Conservation (phyloP, 2,888 invertebrate genomes). For the Nipponacmea schrenckii region DNA sequence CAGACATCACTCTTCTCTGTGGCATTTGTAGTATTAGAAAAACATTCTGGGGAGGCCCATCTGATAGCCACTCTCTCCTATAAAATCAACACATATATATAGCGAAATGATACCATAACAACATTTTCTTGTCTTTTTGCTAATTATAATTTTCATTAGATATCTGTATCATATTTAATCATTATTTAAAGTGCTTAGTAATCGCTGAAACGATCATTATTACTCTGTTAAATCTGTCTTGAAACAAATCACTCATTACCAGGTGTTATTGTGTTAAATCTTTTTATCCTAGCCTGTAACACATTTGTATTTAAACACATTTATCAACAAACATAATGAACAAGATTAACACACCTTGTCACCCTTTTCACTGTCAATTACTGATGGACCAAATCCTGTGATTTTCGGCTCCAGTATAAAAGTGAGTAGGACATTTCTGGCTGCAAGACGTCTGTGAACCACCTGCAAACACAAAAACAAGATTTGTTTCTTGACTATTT, state of each 20-base stretch:
- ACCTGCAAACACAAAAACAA: conserved; percentile 2
- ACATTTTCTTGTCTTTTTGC: neutral
- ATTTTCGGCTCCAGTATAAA: conserved; percentile 16
- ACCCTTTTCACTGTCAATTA: neutral
- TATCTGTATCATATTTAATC: neutral
- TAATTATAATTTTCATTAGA: neutral
- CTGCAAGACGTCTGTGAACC: conserved; percentile 16
- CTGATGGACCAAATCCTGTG: conserved; percentile 14
- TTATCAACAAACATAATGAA: no score
- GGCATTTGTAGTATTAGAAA: conserved; percentile 31
- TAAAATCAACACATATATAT: neutral
- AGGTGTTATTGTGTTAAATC: no score
- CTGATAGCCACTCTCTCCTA: conserved; percentile 43
- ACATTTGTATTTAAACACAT: no score
- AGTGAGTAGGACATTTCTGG: conserved; percentile 13
- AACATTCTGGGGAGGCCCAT: conserved; percentile 43
- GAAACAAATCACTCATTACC: no score
- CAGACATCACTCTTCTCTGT: conserved; percentile 43
- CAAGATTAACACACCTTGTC: no score
- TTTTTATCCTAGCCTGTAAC: no score
- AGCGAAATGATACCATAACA: no score
- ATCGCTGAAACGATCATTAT: no score
- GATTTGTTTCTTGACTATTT: no score
- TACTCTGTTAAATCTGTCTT: no score
- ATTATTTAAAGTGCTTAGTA: neutral